Conservation (phyloP, 2,888 invertebrate species). For the Eupithecia insigniata region DNA sequence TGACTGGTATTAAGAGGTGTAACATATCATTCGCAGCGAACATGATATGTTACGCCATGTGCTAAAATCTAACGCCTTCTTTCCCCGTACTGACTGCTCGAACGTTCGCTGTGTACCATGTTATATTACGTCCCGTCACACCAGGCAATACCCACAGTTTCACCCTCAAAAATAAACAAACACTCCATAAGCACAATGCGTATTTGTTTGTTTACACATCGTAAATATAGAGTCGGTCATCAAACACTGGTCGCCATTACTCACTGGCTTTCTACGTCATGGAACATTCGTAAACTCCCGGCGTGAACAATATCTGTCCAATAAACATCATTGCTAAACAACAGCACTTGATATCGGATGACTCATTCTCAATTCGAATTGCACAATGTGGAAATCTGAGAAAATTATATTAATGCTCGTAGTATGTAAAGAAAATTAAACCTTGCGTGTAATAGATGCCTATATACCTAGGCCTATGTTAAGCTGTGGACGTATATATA, state of each 20-base stretch:
- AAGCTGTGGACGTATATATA: too few relatives aligned
- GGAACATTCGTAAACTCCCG: slow-evolving; percentile 1
- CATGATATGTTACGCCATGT: too few relatives aligned
- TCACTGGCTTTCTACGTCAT: slow-evolving; percentile 1
- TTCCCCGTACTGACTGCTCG: too few relatives aligned
- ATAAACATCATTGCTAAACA: slow-evolving; percentile 17
- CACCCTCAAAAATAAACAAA: neutral
- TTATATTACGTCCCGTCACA: too few relatives aligned
- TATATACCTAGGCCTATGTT: too few relatives aligned
- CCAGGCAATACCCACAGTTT: too few relatives aligned
- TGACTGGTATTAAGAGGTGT: too few relatives aligned
- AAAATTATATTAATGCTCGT: neutral
- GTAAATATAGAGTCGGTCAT: slow-evolving; percentile 17
- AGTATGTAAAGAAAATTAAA: neutral
- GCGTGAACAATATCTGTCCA: slow-evolving; percentile 19
- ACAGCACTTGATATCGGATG: neutral
- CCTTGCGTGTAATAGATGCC: neutral
- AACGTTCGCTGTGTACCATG: too few relatives aligned
- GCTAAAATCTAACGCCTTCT: too few relatives aligned
- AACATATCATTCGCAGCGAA: too few relatives aligned
- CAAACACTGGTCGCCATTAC: slow-evolving; percentile 21
- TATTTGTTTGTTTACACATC: slow-evolving; percentile 9
- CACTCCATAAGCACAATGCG: neutral
- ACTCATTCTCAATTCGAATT: neutral
- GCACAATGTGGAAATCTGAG: neutral